Evolutionary conservation across 2,113 vertebrate species (phyloP), one percentile per base, ranked within the genome.

Genomic region (Cavia porcellus): DNA sequence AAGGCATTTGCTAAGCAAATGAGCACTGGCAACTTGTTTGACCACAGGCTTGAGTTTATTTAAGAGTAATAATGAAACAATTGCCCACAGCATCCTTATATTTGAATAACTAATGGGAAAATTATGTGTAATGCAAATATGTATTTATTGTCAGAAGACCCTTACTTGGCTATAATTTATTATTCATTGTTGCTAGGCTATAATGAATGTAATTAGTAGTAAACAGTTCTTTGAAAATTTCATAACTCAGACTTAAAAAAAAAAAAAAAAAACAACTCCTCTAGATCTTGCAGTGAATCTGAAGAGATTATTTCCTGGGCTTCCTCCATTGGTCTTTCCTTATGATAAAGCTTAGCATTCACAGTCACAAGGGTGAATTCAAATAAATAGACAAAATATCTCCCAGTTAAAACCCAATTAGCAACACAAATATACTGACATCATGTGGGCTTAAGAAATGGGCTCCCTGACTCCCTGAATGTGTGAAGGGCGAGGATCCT

Each of bases 61-160:
- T 92, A 61, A 81, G 55, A 75, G 52, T 80, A 89, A 86, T 89
- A 89, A 92, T 62, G 47, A 62, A 47, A 28, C 47, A 30, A 10
- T 86, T 57, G 42, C 57, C 45, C 80, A 25, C 35, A 93, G 35
- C 66, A 81, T 81, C 55, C 6, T 88, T 77, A 57, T 20, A 92
- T 72, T 95, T 89, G 77, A 87, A 83, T 32, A 91, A 90, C 68
- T 87, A 93, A 85, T 82, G 70, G 66, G 57, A 95, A 97, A 96
- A 97, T 94, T 61, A 91, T 87, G 80, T 42, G 35, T 89, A 77
- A 77, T 82, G 47, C 42, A 94, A 94, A 93, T 61, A 80, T 84
- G 30, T 50, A 68, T 83, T 92, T 96, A 68, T 86, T 89, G 57
- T 77, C 91, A 95, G 68, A 38, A n/a, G 83, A 88, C 59, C 32